Evolutionary conservation across 2,888 invertebrate genomes (phyloP), one percentile per base, ranked within the genome.

Genomic region (Amiota mariae): DNA sequence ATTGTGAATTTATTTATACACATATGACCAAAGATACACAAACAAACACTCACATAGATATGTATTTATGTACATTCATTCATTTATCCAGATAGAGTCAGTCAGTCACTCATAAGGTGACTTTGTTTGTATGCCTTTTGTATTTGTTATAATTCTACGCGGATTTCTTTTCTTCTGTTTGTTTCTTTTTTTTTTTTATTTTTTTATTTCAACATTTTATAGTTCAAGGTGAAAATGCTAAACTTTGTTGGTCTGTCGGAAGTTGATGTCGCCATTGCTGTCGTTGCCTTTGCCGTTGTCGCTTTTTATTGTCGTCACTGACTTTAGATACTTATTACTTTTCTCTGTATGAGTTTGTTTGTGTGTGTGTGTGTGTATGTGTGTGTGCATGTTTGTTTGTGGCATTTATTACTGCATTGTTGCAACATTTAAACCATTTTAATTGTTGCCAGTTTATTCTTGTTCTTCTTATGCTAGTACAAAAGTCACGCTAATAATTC

Each of bases 291-390:
- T n/a, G 13, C 73, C 71, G 10, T 70, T 70, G 48, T 46, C 57
- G 47, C 57, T 57, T 59, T 59, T 61, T 61, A 54, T 0, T 59
- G 56, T 6, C n/a, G 48, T 8, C 20, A 4, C 71, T 13, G 36
- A 36, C 36, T 36, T 36, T 36, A 36, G 36, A 2, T 36, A 36
- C 36, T 36, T 36, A 6, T 36, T 6, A 6, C 36, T 36, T 36
- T 36, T 36, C 36, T 36, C 36, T 36, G 36, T 36, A 6, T 36
- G 36, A 36, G 36, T 36, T 36, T 36, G 4, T 36, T 36, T 36
- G 8, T 36, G 4, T 59, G 77, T 79, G 77, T 77, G 57, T 70
- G 82, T 84, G 78, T 84, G 78, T n/a, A n/a, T n/a, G n/a, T n/a
- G 80, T 82, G 80, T 80, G 71, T 73, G 74, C 59, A 76, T 72